phyloP scores from a whole-genome alignment of 2,888 invertebrate species.

The Cordylochernes scorpioides region DNA sequence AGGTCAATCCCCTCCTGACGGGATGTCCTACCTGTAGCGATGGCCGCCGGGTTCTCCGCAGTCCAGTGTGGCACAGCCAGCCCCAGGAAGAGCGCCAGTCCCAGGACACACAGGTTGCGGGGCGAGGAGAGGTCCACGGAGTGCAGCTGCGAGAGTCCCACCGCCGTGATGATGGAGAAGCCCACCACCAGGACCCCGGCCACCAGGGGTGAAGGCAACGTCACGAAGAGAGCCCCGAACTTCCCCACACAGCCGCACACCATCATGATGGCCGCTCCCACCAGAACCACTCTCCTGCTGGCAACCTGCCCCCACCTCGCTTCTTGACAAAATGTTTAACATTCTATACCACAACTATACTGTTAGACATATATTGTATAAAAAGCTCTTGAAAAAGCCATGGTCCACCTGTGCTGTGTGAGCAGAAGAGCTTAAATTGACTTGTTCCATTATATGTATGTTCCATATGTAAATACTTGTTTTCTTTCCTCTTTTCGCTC shows the following conservation, averaged over 20 bases:
- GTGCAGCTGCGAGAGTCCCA: constrained; percentile 39
- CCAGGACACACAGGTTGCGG: constrained; percentile 61
- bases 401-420: no score
- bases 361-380: no score
- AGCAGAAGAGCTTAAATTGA: no score
- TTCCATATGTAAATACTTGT: no score
- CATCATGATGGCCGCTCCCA: constrained; percentile 7
- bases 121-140: constrained; percentile 55
- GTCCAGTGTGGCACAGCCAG: constrained; percentile 23
- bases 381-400: no score
- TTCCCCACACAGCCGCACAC: constrained; percentile 22
- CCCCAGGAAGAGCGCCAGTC: constrained; percentile 61
- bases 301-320: constrained; percentile 5
- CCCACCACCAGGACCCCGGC: constrained; percentile 22
- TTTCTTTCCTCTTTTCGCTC: no score
- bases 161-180: constrained; percentile 21
- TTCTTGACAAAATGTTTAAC: no score
- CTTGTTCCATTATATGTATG: no score
- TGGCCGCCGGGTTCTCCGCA: constrained; percentile 10
- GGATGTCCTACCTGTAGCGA: constrained; percentile 10
- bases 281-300: constrained; percentile 9
- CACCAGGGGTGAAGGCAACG: constrained; percentile 24
- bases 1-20: no score
- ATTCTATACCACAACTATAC: no score
- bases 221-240: constrained; percentile 15